Evolutionary conservation across 2,888 invertebrate species (phyloP).

Genomic region (Zelleria hepariella): DNA sequence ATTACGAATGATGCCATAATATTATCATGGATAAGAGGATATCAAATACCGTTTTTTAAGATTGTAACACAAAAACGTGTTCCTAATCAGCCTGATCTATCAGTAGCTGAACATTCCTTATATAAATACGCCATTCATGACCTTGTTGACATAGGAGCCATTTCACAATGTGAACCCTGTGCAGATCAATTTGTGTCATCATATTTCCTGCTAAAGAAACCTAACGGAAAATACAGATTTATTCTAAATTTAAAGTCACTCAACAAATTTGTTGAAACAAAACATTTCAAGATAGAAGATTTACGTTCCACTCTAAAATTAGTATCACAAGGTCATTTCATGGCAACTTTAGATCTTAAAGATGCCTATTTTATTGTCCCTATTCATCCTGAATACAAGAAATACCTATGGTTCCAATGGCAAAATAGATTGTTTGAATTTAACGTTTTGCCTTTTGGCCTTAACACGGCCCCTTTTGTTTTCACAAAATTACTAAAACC

Average conservation of each 20-base stretch:
- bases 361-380: constrained; percentile 7
- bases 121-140: constrained; percentile 8
- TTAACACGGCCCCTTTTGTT: constrained; percentile 6
- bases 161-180: constrained; percentile 4
- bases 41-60: constrained; percentile 2
- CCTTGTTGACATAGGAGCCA: constrained; percentile 1
- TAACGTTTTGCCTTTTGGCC: constrained; percentile 8
- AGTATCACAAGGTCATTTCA: constrained; percentile 1
- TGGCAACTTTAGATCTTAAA: constrained; percentile 5
- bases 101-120: background rate
- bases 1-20: constrained; percentile 13
- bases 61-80: too few species aligned
- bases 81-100: background rate
- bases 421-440: constrained; percentile 7
- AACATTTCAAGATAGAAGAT: constrained; percentile 9
- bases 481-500: constrained; percentile 13
- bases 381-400: constrained; percentile 2
- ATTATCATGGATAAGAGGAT: constrained; percentile 12
- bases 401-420: constrained; percentile 8
- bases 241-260: constrained; percentile 8
- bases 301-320: constrained; percentile 7
- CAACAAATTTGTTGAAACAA: constrained; percentile 5
- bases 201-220: constrained; percentile 7
- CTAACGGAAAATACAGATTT: constrained; percentile 8
- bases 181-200: constrained; percentile 8